Evolutionary conservation across 2,888 invertebrate species (phyloP), one percentile per base, ranked within the genome.

Genomic region (Entomobrya proxima): DNA sequence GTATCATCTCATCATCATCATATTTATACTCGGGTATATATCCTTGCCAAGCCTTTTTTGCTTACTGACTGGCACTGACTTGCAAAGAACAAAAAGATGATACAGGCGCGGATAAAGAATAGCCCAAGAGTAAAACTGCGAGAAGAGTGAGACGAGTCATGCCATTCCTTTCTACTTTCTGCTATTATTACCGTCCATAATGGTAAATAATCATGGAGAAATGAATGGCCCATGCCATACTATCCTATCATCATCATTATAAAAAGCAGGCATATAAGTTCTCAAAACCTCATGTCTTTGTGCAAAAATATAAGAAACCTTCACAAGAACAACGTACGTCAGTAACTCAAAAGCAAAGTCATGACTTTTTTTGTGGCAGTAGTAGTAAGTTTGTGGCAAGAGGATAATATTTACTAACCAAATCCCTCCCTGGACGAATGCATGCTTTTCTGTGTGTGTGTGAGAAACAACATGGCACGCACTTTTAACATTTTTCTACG

Each of bases 151-250:
- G 58, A n/a, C n/a, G 37, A 64, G 27, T 47, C 47, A 69, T 64
- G 64, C 7, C 18, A 64, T 32, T 15, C 2, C 40, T 24, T 24
- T 40, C n/a, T 27, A 7, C 1, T 6, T 35, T 13, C 44, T 44
- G 11, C 40, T 69, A 67, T 67, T 55, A 61, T 61, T 77, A 58
- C 40, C 15, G 35, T 55, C 76, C 40, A 47, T 78, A 61, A 64
- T 64, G 67, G 75, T 44, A 72, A 74, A 61, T 83, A 83, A 83
- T 83, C 83, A 83, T 83, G 83, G 83, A 76, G 83, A 83, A 83
- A 83, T 83, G 83, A 83, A 83, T 83, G 83, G 75, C 50, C 75
- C 67, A 64, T 76, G 83, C 61, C 64, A 83, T 81, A 9, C 27
- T 35, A 58, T 58, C 24, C 55, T 58, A 78, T 27, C 32, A 64